Percentiles rank a stretch among this genome's conserved stretches.
These are phyloP conservation scores for Stichopus horrens DNA, from an alignment of 53 echinoderm and acorn worm species.

Conservation along the genomic window DNA sequence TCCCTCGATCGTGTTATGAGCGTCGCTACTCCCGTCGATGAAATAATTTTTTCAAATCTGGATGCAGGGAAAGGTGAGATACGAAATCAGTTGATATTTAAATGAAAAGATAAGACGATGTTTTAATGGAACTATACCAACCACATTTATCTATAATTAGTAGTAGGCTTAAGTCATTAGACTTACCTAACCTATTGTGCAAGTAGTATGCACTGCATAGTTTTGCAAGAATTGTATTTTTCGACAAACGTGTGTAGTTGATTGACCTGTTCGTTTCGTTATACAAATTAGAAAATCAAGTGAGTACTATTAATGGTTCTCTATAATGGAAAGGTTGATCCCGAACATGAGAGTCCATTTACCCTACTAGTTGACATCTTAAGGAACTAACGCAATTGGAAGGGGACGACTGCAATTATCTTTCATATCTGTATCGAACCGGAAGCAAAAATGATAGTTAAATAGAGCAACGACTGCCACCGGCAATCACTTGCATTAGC, in stretches of 20 bases:
- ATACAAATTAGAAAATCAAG: too few relatives aligned
- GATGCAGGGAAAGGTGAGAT: constrained; percentile 5
- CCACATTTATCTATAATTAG: not conserved
- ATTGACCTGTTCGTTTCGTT: too few relatives aligned
- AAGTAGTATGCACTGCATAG: too few relatives aligned
- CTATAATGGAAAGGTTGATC: too few relatives aligned
- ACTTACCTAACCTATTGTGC: not conserved
- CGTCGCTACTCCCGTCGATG: not conserved
- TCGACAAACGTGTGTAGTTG: too few relatives aligned
- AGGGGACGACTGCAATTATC: too few relatives aligned
- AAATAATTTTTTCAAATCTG: not conserved
- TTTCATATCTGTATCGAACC: not conserved
- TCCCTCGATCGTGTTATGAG: not conserved
- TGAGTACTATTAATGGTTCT: too few relatives aligned
- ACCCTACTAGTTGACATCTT: too few relatives aligned
- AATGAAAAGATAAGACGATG: not conserved
- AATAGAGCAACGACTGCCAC: not conserved
- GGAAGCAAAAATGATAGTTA: not conserved
- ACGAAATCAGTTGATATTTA: not conserved
- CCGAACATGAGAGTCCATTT: too few relatives aligned
- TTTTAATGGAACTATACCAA: not conserved
- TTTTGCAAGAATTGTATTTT: too few relatives aligned
- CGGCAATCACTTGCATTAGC: not conserved
- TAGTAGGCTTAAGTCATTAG: not conserved
- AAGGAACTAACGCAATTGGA: too few relatives aligned